Evolutionary conservation across 2,113 vertebrate genomes (phyloP).

Genomic region (Myotis davidii): DNA sequence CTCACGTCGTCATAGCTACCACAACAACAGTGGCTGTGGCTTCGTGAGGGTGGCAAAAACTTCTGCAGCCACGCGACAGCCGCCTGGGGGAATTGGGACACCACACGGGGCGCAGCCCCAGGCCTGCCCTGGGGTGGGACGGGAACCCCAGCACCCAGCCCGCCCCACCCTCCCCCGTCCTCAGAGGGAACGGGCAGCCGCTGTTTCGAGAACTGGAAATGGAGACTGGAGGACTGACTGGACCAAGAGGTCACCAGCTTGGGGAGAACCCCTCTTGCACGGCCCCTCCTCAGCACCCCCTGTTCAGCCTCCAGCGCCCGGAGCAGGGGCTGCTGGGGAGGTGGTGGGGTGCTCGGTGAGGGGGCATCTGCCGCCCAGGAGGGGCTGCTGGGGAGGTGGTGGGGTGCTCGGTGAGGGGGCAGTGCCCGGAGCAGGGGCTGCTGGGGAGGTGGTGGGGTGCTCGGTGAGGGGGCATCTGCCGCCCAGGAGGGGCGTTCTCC

Average conservation of each 20-base stretch:
- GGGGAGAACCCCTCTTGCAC: neutral
- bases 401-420: neutral
- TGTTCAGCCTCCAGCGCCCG: too few species aligned
- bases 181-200: neutral
- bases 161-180: too few species aligned
- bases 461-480: too few species aligned
- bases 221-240: neutral
- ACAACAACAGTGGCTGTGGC: conserved; percentile 60
- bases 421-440: too few species aligned
- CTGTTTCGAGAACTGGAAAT: neutral
- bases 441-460: neutral
- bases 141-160: too few species aligned
- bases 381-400: neutral
- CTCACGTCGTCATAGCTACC: conserved; percentile 72
- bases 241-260: neutral
- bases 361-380: neutral
- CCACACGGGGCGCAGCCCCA: neutral
- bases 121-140: neutral
- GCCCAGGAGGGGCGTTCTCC: neutral
- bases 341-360: neutral
- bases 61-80: neutral
- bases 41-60: conserved; percentile 51
- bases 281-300: neutral
- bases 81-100: neutral
- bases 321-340: neutral